These are phyloP conservation scores for Columbina picui DNA, from an alignment of 2,113 vertebrate genomes.

Conservation along the genomic window DNA sequence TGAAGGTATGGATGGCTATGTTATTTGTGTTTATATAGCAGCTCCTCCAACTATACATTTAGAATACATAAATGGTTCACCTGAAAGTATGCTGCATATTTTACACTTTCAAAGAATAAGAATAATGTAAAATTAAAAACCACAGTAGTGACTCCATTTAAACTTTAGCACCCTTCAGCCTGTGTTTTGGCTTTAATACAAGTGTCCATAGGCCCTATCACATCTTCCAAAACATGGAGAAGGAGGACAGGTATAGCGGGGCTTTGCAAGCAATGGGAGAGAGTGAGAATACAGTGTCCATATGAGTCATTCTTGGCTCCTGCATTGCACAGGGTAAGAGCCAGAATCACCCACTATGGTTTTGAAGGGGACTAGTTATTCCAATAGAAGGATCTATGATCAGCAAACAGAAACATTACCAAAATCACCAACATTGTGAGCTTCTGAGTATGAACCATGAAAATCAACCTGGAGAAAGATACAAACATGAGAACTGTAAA, in stretches of 20 bases:
- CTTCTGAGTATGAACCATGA: conserved; percentile 74
- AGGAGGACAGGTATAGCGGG: background rate
- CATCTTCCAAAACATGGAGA: background rate
- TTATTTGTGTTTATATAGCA: background rate
- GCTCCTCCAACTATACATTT: background rate
- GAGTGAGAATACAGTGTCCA: background rate
- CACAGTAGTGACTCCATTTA: background rate
- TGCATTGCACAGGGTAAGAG: background rate
- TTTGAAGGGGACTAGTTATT: background rate
- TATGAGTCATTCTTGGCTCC: background rate
- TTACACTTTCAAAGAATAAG: background rate
- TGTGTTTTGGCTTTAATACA: background rate
- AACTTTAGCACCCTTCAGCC: background rate
- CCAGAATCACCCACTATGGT: background rate
- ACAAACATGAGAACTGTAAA: background rate
- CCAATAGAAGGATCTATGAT: background rate
- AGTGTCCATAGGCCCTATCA: background rate
- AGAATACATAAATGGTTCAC: background rate
- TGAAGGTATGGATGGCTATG: background rate
- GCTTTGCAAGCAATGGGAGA: background rate
- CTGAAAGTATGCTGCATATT: background rate
- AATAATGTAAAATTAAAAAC: background rate
- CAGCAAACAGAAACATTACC: conserved; percentile 69
- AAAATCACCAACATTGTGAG: conserved; percentile 77
- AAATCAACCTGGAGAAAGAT: conserved; percentile 78